Percentiles rank a stretch among this genome's conserved stretches.
Evolutionary conservation across 1,140 invertebrate species (phyloP).

Genomic region (Pygmarrhopalites habei): DNA sequence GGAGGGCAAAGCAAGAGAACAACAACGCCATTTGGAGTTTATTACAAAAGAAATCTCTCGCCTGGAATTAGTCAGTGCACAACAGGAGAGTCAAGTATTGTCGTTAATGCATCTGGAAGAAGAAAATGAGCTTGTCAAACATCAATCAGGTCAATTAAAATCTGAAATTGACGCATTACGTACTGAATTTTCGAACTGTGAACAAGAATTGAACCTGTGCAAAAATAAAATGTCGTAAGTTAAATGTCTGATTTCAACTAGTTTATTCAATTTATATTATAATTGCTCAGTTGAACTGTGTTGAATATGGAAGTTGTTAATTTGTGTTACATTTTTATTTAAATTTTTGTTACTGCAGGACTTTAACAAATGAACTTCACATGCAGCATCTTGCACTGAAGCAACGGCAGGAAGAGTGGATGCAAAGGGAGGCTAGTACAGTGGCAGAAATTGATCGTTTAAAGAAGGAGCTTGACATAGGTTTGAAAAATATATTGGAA

Average conservation of each 20-base stretch:
- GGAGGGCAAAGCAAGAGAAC: slow-evolving; percentile 77
- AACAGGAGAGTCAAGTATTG: slow-evolving; percentile 35
- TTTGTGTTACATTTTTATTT: too few relatives aligned
- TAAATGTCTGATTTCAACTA: slow-evolving; percentile 7
- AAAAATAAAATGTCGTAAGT: slow-evolving; percentile 80
- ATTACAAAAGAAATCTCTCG: slow-evolving; percentile 71
- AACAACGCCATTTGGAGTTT: slow-evolving; percentile 72
- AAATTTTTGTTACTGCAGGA: slow-evolving; percentile 44
- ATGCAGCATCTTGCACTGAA: slow-evolving; percentile 40
- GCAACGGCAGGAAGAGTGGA: slow-evolving; percentile 44
- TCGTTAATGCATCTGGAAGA: slow-evolving; percentile 71
- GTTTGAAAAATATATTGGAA: too few relatives aligned
- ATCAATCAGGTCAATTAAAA: slow-evolving; percentile 76
- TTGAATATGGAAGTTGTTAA: too few relatives aligned
- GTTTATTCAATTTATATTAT: too few relatives aligned
- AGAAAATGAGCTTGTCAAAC: slow-evolving; percentile 76
- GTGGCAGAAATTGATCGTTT: slow-evolving; percentile 70
- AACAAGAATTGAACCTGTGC: slow-evolving; percentile 77
- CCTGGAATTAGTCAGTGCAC: slow-evolving; percentile 56
- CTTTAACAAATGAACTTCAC: slow-evolving; percentile 56
- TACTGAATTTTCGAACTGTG: slow-evolving; percentile 76
- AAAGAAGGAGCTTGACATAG: slow-evolving; percentile 56
- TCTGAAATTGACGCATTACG: slow-evolving; percentile 73
- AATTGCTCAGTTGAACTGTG: too few relatives aligned
- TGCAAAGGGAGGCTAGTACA: slow-evolving; percentile 66